phyloP scores from a whole-genome alignment of 2,888 invertebrate genomes.

The Eupeodes luniger region DNA sequence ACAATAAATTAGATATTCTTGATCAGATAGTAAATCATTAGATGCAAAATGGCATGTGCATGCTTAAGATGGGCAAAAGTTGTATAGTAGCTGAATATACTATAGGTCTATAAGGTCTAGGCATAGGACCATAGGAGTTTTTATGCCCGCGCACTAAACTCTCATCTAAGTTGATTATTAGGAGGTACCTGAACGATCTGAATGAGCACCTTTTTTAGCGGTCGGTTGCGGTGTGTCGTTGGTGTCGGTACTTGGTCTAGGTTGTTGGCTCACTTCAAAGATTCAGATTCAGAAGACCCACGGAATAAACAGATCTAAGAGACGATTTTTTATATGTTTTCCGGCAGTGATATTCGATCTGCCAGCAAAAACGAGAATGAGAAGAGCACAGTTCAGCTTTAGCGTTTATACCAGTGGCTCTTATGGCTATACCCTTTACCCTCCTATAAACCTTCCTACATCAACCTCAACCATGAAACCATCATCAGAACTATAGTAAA shows the following conservation, averaged over 20 bases:
- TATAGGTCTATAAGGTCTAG: too few species aligned
- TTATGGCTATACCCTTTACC: too few species aligned
- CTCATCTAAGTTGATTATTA: conserved; percentile 72
- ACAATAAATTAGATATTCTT: conserved; percentile 76
- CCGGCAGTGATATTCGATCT: conserved; percentile 76
- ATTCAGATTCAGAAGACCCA: conserved; percentile 18
- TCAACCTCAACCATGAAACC: neutral
- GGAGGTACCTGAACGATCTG: conserved; percentile 62
- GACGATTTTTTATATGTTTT: conserved; percentile 75
- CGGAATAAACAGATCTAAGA: conserved; percentile 61
- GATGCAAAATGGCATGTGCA: conserved; percentile 76
- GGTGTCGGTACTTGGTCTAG: too few species aligned
- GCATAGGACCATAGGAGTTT: too few species aligned
- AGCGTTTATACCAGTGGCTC: conserved; percentile 45
- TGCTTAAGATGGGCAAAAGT: conserved; percentile 71
- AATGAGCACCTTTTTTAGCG: conserved; percentile 14
- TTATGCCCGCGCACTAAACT: conserved; percentile 67
- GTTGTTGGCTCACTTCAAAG: neutral
- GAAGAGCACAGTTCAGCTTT: conserved; percentile 8
- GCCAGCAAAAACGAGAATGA: conserved; percentile 13
- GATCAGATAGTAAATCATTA: conserved; percentile 76
- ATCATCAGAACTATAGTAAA: conserved; percentile 9
- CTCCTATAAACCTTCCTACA: too few species aligned
- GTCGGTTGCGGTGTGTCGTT: neutral
- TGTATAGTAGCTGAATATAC: neutral